Conservation (phyloP, 2,113 vertebrate genomes). For the Emydura subglobosa region DNA sequence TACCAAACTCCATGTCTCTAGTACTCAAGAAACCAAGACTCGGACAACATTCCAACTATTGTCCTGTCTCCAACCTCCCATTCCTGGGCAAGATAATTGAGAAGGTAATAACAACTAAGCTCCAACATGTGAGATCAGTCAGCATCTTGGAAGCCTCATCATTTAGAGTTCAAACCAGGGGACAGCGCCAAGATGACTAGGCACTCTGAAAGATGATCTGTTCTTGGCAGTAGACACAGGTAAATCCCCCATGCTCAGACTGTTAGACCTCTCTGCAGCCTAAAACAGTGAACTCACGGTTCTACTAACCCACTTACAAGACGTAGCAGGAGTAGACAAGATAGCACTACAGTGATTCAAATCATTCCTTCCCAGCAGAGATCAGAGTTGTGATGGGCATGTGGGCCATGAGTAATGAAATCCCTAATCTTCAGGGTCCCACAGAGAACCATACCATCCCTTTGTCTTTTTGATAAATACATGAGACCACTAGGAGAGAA, state of each 20-base stretch:
- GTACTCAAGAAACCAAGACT: not conserved
- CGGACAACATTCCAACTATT: not conserved
- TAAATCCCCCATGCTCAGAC: not conserved
- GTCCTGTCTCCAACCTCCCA: not conserved
- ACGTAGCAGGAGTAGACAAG: not conserved
- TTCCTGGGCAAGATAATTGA: not conserved
- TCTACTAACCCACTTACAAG: not conserved
- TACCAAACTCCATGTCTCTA: not conserved
- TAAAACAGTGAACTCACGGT: not conserved
- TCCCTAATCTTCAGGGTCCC: not conserved
- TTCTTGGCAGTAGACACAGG: not conserved
- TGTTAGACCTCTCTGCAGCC: not conserved
- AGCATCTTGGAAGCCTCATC: not conserved
- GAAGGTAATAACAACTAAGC: not conserved
- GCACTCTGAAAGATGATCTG: not conserved
- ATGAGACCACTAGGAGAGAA: no score
- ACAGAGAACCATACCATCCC: no score
- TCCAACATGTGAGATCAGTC: not conserved
- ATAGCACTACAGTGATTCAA: not conserved
- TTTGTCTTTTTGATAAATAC: no score
- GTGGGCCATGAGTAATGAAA: not conserved
- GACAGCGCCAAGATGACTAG: not conserved
- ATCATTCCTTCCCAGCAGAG: not conserved
- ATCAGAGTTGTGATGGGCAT: not conserved
- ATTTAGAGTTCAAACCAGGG: not conserved